Conservation (phyloP, 2,888 invertebrate genomes). For the Nephrocerus scutellatus region DNA sequence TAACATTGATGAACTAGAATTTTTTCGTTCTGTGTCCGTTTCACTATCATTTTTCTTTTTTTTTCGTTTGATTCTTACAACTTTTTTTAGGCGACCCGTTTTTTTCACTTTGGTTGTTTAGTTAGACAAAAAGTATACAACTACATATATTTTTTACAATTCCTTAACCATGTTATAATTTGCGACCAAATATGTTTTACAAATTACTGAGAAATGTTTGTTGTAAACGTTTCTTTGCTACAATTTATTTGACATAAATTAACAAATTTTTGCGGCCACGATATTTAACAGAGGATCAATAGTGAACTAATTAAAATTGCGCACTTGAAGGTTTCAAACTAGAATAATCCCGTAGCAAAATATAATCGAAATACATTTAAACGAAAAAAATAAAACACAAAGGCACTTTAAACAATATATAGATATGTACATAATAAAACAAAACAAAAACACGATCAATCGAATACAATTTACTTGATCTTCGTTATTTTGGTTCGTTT, state of each 20-base stretch:
- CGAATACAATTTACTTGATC: slow-evolving; percentile 16
- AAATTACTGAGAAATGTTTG: too few species aligned
- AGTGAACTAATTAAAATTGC: slow-evolving; percentile 27
- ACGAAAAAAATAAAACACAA: slow-evolving; percentile 8
- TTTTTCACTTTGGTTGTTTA: slow-evolving; percentile 21
- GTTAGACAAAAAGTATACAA: too few species aligned
- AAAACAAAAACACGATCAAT: slow-evolving; percentile 13
- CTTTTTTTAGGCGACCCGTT: slow-evolving; percentile 35
- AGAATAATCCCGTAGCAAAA: too few species aligned
- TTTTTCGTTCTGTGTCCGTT: slow-evolving; percentile 26
- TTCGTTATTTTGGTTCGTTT: slow-evolving; percentile 3
- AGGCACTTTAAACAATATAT: slow-evolving; percentile 6
- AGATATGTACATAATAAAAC: slow-evolving; percentile 6
- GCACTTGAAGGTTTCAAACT: slow-evolving; percentile 21
- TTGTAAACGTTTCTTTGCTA: too few species aligned
- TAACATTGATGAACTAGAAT: slow-evolving; percentile 23
- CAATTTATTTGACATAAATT: too few species aligned
- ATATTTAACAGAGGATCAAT: slow-evolving; percentile 25
- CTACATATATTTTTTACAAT: too few species aligned
- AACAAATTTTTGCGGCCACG: slow-evolving; percentile 16
- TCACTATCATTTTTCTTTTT: slow-evolving; percentile 31
- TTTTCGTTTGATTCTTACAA: slow-evolving; percentile 32
- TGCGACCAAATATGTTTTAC: too few species aligned
- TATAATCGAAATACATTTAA: slow-evolving; percentile 16
- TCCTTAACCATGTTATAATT: too few species aligned